Percentiles rank a stretch among this genome's conserved stretches.
phyloP scores from a whole-genome alignment of 2,888 invertebrate genomes.

The Acrocyrtus sp. region DNA sequence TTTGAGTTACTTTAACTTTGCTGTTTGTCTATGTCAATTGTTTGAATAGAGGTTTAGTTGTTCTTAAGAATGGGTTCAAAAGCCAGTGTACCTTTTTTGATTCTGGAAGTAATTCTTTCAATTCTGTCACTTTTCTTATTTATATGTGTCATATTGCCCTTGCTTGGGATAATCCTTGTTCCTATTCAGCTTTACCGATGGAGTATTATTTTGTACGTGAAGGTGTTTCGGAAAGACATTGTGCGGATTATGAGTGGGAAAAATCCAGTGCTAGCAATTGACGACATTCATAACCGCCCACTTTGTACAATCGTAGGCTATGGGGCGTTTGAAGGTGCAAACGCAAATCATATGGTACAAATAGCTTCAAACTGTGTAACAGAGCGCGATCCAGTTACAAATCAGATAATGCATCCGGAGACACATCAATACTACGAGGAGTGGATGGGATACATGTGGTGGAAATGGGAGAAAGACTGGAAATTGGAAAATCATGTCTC shows the following conservation, averaged over 20 bases:
- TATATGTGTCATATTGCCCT: conserved; percentile 48
- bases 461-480: conserved; percentile 53
- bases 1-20: too few species aligned
- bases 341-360: conserved; percentile 36
- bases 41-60: too few species aligned
- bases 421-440: conserved; percentile 52
- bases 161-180: conserved; percentile 29
- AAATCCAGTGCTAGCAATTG: conserved; percentile 60
- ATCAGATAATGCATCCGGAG: conserved; percentile 38
- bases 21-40: too few species aligned
- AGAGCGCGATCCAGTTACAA: conserved; percentile 21
- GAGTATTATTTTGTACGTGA: conserved; percentile 48
- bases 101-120: conserved; percentile 49
- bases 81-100: conserved; percentile 11
- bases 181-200: conserved; percentile 50
- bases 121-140: conserved; percentile 54
- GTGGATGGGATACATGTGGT: conserved; percentile 56
- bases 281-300: conserved; percentile 57
- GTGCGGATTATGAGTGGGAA: conserved; percentile 57
- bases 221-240: conserved; percentile 52
- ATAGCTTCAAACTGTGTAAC: conserved; percentile 44
- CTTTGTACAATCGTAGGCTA: conserved; percentile 60
- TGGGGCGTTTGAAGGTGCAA: conserved; percentile 57
- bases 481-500: conserved; percentile 37
- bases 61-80: conserved; percentile 27